Conservation (phyloP, 2,797 vertebrate species). For the Miichthys miiuy region DNA sequence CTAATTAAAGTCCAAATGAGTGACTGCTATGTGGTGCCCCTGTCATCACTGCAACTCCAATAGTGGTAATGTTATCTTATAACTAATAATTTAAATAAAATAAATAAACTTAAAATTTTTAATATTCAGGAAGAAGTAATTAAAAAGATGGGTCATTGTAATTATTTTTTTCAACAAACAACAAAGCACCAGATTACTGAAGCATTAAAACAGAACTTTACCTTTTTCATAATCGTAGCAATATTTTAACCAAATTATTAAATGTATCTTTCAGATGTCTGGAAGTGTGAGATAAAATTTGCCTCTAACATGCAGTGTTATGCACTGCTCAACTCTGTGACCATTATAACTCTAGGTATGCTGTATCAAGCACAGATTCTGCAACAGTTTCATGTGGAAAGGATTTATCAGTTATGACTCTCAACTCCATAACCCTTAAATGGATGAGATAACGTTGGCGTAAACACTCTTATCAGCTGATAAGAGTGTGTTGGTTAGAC, state of each 20-base stretch:
- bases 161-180: neutral
- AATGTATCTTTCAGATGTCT: conserved; percentile 38
- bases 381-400: conserved; percentile 53
- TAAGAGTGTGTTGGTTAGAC: conserved; percentile 56
- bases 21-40: neutral
- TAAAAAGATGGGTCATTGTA: neutral
- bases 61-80: neutral
- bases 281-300: conserved; percentile 39
- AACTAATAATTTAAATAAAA: neutral
- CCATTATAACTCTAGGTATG: conserved; percentile 26
- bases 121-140: neutral
- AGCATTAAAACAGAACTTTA: neutral
- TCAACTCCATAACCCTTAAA: conserved; percentile 67
- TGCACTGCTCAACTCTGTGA: neutral
- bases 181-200: neutral
- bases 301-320: conserved; percentile 14
- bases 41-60: neutral
- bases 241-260: conserved; percentile 19
- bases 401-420: conserved; percentile 68
- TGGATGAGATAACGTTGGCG: conserved; percentile 64
- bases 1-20: neutral
- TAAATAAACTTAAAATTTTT: too few species aligned
- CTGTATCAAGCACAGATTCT: conserved; percentile 46
- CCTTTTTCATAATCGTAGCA: neutral
- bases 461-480: conserved; percentile 74